phyloP scores from a whole-genome alignment of 2,888 invertebrate genomes.

The Hirtodrosophila alboralis region DNA sequence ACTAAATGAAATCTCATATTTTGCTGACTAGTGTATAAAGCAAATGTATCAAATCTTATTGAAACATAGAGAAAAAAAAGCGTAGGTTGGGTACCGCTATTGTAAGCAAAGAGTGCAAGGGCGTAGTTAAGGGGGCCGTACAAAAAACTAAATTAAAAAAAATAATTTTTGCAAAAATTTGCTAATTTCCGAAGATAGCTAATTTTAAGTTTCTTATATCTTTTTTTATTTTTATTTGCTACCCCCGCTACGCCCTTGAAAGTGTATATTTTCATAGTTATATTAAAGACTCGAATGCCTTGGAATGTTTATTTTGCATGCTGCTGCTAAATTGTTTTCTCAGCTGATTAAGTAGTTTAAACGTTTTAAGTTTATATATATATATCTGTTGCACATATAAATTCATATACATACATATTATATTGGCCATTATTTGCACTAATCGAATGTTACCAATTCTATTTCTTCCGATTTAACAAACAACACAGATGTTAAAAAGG shows the following conservation, averaged over 20 bases:
- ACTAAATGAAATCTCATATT: background rate
- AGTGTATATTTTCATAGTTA: background rate
- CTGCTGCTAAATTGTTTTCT: slow-evolving; percentile 40
- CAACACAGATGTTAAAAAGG: slow-evolving; percentile 66
- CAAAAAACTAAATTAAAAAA: too few species aligned
- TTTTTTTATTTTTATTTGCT: too few species aligned
- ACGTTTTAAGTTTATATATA: slow-evolving; percentile 26
- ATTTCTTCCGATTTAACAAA: slow-evolving; percentile 45
- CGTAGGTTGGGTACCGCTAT: too few species aligned
- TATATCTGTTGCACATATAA: slow-evolving; percentile 14
- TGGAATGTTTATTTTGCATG: slow-evolving; percentile 32
- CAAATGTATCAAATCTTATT: slow-evolving; percentile 22
- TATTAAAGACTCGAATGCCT: slow-evolving; percentile 13
- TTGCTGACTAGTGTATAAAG: slow-evolving; percentile 5
- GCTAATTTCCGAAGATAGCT: too few species aligned
- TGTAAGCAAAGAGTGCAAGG: too few species aligned
- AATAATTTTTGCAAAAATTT: too few species aligned
- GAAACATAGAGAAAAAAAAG: too few species aligned
- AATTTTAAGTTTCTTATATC: too few species aligned
- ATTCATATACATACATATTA: slow-evolving; percentile 6
- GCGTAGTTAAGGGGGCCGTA: too few species aligned
- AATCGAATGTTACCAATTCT: slow-evolving; percentile 65
- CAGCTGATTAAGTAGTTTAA: slow-evolving; percentile 25
- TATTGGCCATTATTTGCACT: slow-evolving; percentile 39
- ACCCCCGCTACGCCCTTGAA: too few species aligned